Percentiles rank a stretch among this genome's conserved stretches.
Conservation (phyloP, 2,113 vertebrate species). For the Festucalex cinctus region DNA sequence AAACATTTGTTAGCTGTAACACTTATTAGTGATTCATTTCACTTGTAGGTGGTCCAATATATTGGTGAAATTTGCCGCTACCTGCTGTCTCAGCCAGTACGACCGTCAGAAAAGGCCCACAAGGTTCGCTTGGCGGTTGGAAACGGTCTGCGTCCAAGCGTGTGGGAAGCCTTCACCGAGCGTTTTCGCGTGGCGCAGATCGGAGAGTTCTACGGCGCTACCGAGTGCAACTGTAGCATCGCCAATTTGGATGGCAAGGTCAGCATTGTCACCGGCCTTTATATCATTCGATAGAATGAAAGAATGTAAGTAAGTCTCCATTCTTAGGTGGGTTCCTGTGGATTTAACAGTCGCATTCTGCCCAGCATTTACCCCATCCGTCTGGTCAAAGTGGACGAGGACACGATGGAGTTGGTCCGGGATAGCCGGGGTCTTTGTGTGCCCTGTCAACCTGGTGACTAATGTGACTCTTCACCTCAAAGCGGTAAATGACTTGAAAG, state of each 20-base stretch:
- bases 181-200: conserved; percentile 82
- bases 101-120: conserved; percentile 75
- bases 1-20: neutral
- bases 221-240: conserved; percentile 92
- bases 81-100: conserved; percentile 81
- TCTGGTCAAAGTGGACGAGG: conserved; percentile 85
- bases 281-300: neutral
- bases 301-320: conserved; percentile 5
- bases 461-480: neutral
- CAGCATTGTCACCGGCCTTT: neutral
- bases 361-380: conserved; percentile 84
- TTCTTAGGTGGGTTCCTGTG: conserved; percentile 81
- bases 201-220: conserved; percentile 93
- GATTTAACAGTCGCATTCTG: conserved; percentile 88
- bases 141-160: conserved; percentile 83
- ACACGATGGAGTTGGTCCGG: conserved; percentile 82
- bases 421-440: conserved; percentile 80
- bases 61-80: conserved; percentile 94
- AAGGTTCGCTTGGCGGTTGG: conserved; percentile 84
- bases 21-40: neutral
- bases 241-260: conserved; percentile 94
- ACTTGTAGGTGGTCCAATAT: conserved; percentile 84
- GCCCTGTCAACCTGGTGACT: conserved; percentile 80
- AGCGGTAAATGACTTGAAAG: neutral
- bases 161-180: conserved; percentile 87